Conservation (phyloP, 2,797 vertebrate species). For the Zenarchopterus dispar region DNA sequence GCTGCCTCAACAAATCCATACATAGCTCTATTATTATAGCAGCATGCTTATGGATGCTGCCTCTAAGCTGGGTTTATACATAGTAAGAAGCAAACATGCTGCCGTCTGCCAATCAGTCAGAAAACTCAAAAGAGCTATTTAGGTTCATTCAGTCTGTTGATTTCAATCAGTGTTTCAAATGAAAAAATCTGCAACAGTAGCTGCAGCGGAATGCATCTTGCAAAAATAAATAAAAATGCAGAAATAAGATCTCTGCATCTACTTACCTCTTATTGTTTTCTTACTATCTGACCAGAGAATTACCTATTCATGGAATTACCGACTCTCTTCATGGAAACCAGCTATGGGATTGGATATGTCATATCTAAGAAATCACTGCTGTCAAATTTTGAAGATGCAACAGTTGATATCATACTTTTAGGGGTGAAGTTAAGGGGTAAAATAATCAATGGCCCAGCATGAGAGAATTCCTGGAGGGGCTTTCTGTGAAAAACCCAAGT, state of each 20-base stretch:
- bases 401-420: conserved; percentile 5
- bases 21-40: conserved; percentile 3
- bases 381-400: background rate
- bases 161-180: background rate
- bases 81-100: background rate
- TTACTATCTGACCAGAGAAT: conserved; percentile 24
- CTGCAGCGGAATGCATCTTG: background rate
- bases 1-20: conserved; percentile 8
- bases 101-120: background rate
- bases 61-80: conserved; percentile 3
- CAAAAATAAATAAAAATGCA: background rate
- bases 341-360: conserved; percentile 1
- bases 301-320: too few species aligned
- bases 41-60: background rate
- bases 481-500: conserved; percentile 5
- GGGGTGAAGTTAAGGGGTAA: background rate
- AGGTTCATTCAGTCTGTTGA: background rate
- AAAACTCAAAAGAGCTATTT: conserved; percentile 14
- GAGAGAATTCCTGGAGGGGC: background rate
- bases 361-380: too few species aligned
- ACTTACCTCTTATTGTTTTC: conserved; percentile 20
- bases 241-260: conserved; percentile 10
- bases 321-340: too few species aligned
- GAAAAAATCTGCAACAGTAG: too few species aligned
- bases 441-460: background rate